phyloP scores from a whole-genome alignment of 1,140 invertebrate genomes.

The Brachionus calyciflorus region DNA sequence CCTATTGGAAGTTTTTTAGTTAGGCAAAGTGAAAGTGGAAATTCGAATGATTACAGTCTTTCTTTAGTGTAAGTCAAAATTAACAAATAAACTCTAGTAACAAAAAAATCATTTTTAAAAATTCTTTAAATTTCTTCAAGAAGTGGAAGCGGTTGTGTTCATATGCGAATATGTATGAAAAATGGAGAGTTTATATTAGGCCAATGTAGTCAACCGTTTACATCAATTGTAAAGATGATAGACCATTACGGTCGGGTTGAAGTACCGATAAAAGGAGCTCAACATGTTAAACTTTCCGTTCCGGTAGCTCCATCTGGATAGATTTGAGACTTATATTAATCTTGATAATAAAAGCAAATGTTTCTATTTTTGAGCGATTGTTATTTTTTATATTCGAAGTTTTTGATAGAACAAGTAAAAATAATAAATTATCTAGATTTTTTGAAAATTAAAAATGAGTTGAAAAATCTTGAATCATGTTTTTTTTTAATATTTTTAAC shows the following conservation, averaged over 20 bases:
- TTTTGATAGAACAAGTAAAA: too few relatives aligned
- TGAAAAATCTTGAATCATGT: too few relatives aligned
- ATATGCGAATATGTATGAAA: constrained; percentile 45
- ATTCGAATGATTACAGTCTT: constrained; percentile 45
- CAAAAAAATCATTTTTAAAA: constrained; percentile 1
- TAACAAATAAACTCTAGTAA: neutral
- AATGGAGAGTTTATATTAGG: constrained; percentile 45
- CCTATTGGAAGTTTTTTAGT: constrained; percentile 46
- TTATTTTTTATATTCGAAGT: too few relatives aligned
- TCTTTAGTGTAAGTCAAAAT: constrained; percentile 18
- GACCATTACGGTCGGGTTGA: constrained; percentile 24
- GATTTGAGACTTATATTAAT: too few relatives aligned
- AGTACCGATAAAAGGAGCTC: constrained; percentile 40
- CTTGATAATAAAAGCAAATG: too few relatives aligned
- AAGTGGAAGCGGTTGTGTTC: constrained; percentile 38
- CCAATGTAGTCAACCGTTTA: constrained; percentile 43
- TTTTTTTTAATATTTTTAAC: too few relatives aligned
- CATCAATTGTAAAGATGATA: constrained; percentile 28
- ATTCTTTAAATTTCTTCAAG: constrained; percentile 13
- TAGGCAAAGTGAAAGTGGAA: constrained; percentile 45
- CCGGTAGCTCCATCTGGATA: neutral
- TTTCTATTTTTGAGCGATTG: too few relatives aligned
- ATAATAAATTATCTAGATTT: too few relatives aligned
- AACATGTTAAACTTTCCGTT: constrained; percentile 40
- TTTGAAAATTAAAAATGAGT: too few relatives aligned